Base-by-base conservation (phyloP, 2,888 invertebrate genomes). In the Drymonia ruficornis region DNA sequence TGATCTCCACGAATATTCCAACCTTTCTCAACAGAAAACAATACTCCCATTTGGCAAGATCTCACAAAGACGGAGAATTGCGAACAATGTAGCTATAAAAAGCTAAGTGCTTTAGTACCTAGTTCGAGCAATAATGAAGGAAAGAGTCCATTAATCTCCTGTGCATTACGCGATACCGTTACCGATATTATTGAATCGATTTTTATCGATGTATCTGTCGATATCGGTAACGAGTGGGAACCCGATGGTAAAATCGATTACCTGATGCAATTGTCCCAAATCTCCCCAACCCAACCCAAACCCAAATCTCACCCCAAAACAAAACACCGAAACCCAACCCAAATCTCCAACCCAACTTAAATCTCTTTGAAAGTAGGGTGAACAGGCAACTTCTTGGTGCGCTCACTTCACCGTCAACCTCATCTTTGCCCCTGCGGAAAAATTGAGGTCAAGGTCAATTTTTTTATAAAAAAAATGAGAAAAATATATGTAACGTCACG, bases 121-220 rank as follows among this genome's bases (percentile, higher is more conserved):
- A 45, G 49, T 58, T 61, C 54, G 55, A 52, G 61, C 63, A 52
- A 60, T 47, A 23, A 23, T 23, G 23, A 42, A 54, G 48, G 60
- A 68, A 64, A 66, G 61, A 62, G 53, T 55, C 53, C 63, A 70
- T 67, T 71, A 63, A 67, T 67, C 61, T 53, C 34, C 18, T 38
- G 47, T 65, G 63, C 63, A 70, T 52, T 65, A 56, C 55, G 58
- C 31, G 13, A 28, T 7, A 23, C 19, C 11, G 31, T 5, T 34
- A 3, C 38, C 23, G 34, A 52, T 45, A 47, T 29, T 13, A 44
- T 31, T 23, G 50, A 49, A 46, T 57, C 49, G 55, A 52, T 56
- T 63, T 63, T 52, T 64, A 65, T 65, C 62, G 49, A 71, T 70
- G 64, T 54, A 49, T 5, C 63, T 74, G 74, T 68, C 75, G 61